Percentiles rank a stretch among this genome's conserved stretches.
Evolutionary conservation across 2,888 invertebrate genomes (phyloP).

Genomic region (Thereva nobilitata): DNA sequence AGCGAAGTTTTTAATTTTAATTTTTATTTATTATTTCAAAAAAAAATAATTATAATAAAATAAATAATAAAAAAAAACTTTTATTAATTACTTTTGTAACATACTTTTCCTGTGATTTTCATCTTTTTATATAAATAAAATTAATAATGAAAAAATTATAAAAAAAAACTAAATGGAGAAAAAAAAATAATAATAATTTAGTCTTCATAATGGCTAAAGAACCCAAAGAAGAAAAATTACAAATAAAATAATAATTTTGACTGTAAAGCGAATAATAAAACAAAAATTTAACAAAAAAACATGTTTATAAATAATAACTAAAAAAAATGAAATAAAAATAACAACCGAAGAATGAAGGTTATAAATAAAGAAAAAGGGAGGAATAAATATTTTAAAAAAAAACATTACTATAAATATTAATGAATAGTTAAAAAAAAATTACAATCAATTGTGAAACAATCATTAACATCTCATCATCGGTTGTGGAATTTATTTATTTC

Average conservation of each 20-base stretch:
- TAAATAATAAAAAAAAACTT: background rate
- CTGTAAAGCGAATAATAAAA: constrained; percentile 29
- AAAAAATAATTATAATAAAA: too few relatives aligned
- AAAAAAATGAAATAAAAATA: constrained; percentile 20
- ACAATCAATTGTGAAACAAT: constrained; percentile 48
- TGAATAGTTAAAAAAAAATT: constrained; percentile 26
- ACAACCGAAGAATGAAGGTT: background rate
- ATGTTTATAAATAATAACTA: constrained; percentile 28
- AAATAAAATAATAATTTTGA: constrained; percentile 13
- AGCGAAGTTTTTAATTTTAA: background rate
- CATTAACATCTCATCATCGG: constrained; percentile 42
- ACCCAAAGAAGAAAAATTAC: constrained; percentile 14
- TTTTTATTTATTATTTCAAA: constrained; percentile 16
- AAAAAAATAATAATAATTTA: constrained; percentile 2
- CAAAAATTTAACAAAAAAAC: constrained; percentile 21
- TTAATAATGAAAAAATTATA: constrained; percentile 44
- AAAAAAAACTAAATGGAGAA: background rate
- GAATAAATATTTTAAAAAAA: constrained; percentile 26
- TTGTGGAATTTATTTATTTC: constrained; percentile 34
- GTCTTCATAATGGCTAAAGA: constrained; percentile 27
- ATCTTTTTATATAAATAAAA: constrained; percentile 44
- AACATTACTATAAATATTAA: constrained; percentile 39
- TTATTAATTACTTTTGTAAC: constrained; percentile 26
- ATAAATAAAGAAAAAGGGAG: constrained; percentile 25
- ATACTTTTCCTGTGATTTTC: constrained; percentile 39